These are phyloP conservation scores for Porphyrio hochstetteri DNA, from an alignment of 2,113 vertebrate genomes.

Conservation along the genomic window DNA sequence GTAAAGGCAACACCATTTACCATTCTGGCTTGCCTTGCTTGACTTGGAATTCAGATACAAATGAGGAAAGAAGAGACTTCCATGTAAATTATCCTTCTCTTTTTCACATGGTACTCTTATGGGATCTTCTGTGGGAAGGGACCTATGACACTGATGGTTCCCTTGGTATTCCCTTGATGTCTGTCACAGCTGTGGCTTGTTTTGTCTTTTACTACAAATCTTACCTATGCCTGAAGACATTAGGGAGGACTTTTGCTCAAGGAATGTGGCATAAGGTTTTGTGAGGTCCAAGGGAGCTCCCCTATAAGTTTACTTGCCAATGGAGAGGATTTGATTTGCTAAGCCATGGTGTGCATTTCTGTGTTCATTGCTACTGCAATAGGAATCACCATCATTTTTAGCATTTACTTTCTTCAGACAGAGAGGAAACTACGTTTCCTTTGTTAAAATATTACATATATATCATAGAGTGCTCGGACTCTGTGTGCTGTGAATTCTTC, in stretches of 20 bases:
- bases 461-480: background rate
- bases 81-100: background rate
- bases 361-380: background rate
- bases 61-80: background rate
- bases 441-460: background rate
- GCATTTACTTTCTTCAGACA: background rate
- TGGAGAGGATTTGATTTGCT: background rate
- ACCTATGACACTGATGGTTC: background rate
- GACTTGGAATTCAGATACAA: background rate
- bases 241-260: background rate
- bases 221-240: background rate
- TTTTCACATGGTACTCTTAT: background rate
- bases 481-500: background rate
- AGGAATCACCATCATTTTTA: background rate
- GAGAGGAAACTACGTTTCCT: background rate
- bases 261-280: background rate
- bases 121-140: background rate
- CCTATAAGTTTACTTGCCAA: background rate
- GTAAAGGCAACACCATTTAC: background rate
- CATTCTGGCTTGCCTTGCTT: background rate
- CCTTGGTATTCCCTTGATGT: background rate
- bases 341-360: background rate
- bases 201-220: background rate
- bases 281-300: background rate
- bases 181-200: background rate